Conservation (phyloP, 1,140 invertebrate species). For the Apis laboriosa region DNA sequence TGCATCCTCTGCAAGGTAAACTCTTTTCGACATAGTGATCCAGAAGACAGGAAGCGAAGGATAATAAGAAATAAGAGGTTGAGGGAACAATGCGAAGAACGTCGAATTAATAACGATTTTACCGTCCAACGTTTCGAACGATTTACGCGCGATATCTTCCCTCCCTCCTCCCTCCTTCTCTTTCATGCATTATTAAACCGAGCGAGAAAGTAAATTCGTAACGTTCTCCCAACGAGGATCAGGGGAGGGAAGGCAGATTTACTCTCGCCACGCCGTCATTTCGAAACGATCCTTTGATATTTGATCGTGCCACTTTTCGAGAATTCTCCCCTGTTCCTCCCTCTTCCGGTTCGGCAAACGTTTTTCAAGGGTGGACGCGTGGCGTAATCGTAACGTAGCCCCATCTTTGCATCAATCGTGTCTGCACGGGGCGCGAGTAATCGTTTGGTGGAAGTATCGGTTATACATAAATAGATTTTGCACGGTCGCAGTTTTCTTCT, state of each 20-base stretch:
- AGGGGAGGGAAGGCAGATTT: background rate
- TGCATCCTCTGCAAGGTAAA: background rate
- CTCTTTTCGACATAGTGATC: background rate
- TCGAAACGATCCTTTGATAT: constrained; percentile 6
- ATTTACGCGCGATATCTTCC: background rate
- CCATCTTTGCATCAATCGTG: constrained; percentile 18
- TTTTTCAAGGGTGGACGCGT: background rate
- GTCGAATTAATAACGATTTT: background rate
- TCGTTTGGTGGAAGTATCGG: constrained; percentile 49
- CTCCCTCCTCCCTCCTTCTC: background rate
- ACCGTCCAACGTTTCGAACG: background rate
- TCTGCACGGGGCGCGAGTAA: constrained; percentile 28
- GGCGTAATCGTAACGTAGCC: background rate
- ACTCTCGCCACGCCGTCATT: background rate
- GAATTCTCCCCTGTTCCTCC: background rate
- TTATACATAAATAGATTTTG: constrained; percentile 64
- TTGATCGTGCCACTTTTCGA: background rate
- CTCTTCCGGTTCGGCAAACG: background rate
- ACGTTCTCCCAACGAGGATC: background rate
- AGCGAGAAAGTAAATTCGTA: background rate
- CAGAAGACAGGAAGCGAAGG: background rate
- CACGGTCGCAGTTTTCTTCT: constrained; percentile 54
- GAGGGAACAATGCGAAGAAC: too few relatives aligned
- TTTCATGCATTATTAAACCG: background rate
- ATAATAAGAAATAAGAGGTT: background rate